These are phyloP conservation scores for Leptodirus hochenwartii DNA, from an alignment of 2,888 invertebrate genomes.

Conservation along the genomic window DNA sequence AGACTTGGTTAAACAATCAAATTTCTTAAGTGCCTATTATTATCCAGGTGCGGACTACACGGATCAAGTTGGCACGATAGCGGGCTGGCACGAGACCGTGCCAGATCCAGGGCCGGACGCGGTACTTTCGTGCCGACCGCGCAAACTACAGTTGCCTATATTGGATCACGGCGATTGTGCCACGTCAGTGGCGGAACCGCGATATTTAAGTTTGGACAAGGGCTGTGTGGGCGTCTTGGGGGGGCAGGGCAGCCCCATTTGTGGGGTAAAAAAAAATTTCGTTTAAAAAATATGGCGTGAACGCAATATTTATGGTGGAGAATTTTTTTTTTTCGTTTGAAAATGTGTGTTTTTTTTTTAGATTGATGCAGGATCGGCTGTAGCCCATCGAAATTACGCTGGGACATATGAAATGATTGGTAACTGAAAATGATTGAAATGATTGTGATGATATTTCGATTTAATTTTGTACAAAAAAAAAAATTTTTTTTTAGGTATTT, in stretches of 20 bases:
- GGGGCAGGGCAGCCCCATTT: constrained; percentile 28
- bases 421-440: constrained; percentile 14
- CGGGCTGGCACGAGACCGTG: constrained; percentile 29
- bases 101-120: constrained; percentile 14
- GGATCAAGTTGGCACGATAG: constrained; percentile 32
- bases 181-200: constrained; percentile 20
- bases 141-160: constrained; percentile 33
- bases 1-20: neutral
- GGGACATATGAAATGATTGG: constrained; percentile 35
- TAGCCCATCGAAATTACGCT: constrained; percentile 30
- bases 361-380: constrained; percentile 35
- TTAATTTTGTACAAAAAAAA: too few species aligned
- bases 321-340: constrained; percentile 5
- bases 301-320: neutral
- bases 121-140: constrained; percentile 28
- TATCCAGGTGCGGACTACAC: constrained; percentile 27
- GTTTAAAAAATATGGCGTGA: constrained; percentile 1
- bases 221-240: constrained; percentile 37
- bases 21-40: constrained; percentile 13
- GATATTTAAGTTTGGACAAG: constrained; percentile 29
- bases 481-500: constrained; percentile 25
- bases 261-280: constrained; percentile 29
- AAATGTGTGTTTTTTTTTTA: constrained; percentile 18
- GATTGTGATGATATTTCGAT: too few species aligned
- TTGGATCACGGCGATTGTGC: constrained; percentile 29